Evolutionary conservation across 2,888 invertebrate genomes (phyloP).

Genomic region (Cetonia aurata): DNA sequence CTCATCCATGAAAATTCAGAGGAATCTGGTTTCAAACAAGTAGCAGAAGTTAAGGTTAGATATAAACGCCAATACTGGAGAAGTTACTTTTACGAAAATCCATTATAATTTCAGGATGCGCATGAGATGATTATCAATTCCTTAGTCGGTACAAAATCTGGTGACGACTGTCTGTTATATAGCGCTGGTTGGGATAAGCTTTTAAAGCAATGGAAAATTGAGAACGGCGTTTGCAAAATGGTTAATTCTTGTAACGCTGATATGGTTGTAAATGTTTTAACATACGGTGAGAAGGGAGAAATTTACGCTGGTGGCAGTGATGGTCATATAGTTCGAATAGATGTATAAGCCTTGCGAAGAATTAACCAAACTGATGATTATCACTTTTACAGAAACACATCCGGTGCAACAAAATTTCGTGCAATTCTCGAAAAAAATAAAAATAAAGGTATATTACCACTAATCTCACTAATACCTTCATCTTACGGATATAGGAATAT

Average conservation of each 20-base stretch:
- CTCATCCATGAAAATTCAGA: conserved; percentile 69
- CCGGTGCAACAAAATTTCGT: too few species aligned
- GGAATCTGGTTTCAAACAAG: conserved; percentile 67
- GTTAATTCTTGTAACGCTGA: conserved; percentile 55
- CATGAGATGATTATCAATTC: conserved; percentile 68
- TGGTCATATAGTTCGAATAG: conserved; percentile 65
- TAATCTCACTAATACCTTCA: too few species aligned
- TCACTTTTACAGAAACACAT: background rate
- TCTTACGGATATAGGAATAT: too few species aligned
- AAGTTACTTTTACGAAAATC: background rate
- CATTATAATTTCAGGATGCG: conserved; percentile 59
- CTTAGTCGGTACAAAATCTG: conserved; percentile 59
- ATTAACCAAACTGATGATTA: background rate
- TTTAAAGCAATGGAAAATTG: conserved; percentile 66
- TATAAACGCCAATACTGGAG: background rate
- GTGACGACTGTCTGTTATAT: conserved; percentile 60
- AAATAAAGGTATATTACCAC: too few species aligned
- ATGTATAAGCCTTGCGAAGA: conserved; percentile 29
- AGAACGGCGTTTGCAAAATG: conserved; percentile 43
- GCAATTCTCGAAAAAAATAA: too few species aligned
- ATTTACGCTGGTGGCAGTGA: conserved; percentile 73
- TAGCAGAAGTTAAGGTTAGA: conserved; percentile 70
- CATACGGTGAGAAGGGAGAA: conserved; percentile 56
- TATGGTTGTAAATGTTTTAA: conserved; percentile 57
- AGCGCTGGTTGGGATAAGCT: conserved; percentile 68